Evolutionary conservation across 2,888 invertebrate genomes (phyloP), one percentile per base, ranked within the genome.

Genomic region (Rapana venosa): DNA sequence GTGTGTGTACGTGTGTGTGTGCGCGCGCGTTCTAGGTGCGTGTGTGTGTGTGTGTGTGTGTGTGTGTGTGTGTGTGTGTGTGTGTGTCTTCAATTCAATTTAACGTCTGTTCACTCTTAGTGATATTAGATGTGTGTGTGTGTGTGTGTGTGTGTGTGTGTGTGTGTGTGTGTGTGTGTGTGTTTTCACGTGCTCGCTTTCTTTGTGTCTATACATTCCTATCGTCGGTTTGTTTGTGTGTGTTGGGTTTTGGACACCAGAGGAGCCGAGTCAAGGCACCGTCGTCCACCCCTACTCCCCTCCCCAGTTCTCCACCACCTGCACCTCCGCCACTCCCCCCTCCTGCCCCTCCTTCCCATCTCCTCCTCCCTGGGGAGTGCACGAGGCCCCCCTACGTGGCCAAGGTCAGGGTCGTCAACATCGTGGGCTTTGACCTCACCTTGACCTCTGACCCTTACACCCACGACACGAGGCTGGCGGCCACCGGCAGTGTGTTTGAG

Each of bases 401-500:
- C 47, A 88, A 90, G 13, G 86, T 92, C 58, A 83, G 77, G 88
- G 91, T 90, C 81, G 87, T 83, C 30, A 92, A 92, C 89, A 70
- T 88, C 0, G 91, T 88, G 32, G 90, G 90, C 35, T 90, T 91
- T 26, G 74, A 81, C 36, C 79, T 83, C 20, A 77, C 89, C 26
- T 77, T 70, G 30, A 85, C 88, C 66, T 91, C 91, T 47, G 85
- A 90, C n/a, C 88, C 91, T 0, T 90, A 90, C 58, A 58, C 74
- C 22, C 91, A 92, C 85, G 89, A 91, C 35, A 86, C 85, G 30
- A 35, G 81, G 47, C 66, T 66, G 36, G 90, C 92, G 20, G 83
- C 89, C 26, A n/a, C 35, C 91, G 92, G 92, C 4, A 87, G 90
- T 15, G 91, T 92, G 30, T 70, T 74, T 77, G 92, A 92, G 47